Conservation (phyloP, 2,888 invertebrate species). For the Amphiduros pacificus region DNA sequence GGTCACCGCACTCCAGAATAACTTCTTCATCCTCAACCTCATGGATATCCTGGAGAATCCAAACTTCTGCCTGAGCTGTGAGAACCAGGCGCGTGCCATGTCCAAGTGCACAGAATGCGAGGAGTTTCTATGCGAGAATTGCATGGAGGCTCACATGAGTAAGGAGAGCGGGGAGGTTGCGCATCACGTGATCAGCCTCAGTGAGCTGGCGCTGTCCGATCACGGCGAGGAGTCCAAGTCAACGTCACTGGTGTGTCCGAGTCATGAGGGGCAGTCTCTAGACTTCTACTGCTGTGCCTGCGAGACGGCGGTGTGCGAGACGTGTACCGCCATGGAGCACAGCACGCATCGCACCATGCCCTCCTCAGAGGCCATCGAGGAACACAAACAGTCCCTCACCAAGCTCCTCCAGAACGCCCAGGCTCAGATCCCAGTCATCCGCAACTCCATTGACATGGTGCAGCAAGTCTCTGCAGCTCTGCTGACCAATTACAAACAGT, state of each 20-base stretch:
- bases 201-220: conserved; percentile 41
- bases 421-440: conserved; percentile 51
- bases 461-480: conserved; percentile 43
- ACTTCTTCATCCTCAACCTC: conserved; percentile 60
- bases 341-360: conserved; percentile 59
- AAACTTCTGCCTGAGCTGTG: conserved; percentile 44
- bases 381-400: conserved; percentile 53
- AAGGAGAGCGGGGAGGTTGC: conserved; percentile 4
- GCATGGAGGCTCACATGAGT: conserved; percentile 44
- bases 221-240: conserved; percentile 32
- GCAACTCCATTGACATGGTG: conserved; percentile 50
- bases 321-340: conserved; percentile 62
- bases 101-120: conserved; percentile 54
- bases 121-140: conserved; percentile 50
- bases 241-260: conserved; percentile 52
- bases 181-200: conserved; percentile 44
- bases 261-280: conserved; percentile 52
- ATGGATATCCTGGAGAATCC: conserved; percentile 55
- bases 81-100: conserved; percentile 38
- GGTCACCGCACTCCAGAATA: conserved; percentile 60
- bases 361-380: conserved; percentile 60
- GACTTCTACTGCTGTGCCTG: conserved; percentile 62
- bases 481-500: conserved; percentile 31
- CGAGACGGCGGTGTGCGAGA: conserved; percentile 63
- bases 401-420: conserved; percentile 51